Percentiles rank a stretch among this genome's conserved stretches.
Conservation (phyloP, 2,888 invertebrate genomes). For the Oscheius myriophilus region DNA sequence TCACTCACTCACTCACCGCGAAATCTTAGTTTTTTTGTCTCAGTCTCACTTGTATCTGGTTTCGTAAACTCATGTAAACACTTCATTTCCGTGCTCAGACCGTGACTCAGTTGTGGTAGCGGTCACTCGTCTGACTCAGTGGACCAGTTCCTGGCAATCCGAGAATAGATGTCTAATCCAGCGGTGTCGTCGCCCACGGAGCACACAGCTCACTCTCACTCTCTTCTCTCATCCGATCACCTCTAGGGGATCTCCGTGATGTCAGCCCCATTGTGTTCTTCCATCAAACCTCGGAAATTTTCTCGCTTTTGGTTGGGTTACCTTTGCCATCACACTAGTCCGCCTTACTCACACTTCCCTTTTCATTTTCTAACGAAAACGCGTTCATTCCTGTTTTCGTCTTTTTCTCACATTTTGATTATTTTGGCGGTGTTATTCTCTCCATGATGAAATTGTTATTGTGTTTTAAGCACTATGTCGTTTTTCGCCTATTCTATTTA, state of each 20-base stretch:
- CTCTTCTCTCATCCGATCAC: no score
- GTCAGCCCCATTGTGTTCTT: not conserved
- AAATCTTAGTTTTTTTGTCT: not conserved
- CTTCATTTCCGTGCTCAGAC: no score
- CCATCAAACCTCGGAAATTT: not conserved
- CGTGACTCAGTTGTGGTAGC: not conserved
- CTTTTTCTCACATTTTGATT: not conserved
- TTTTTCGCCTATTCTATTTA: no score
- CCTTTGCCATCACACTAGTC: not conserved
- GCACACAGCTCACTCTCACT: no score
- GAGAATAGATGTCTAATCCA: slow-evolving; percentile 21
- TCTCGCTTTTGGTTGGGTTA: not conserved
- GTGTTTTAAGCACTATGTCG: no score
- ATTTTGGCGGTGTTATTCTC: no score
- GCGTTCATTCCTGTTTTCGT: no score
- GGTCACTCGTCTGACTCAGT: not conserved
- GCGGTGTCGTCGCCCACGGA: slow-evolving; percentile 12
- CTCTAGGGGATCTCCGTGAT: no score
- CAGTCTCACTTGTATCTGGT: not conserved
- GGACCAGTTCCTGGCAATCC: slow-evolving; percentile 5
- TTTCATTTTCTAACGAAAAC: no score
- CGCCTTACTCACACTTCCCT: no score
- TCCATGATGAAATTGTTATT: no score
- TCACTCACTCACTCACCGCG: slow-evolving; percentile 4
- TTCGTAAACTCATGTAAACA: no score